Evolutionary conservation across 1,140 invertebrate species (phyloP).

Genomic region (Heterodera schachtii): DNA sequence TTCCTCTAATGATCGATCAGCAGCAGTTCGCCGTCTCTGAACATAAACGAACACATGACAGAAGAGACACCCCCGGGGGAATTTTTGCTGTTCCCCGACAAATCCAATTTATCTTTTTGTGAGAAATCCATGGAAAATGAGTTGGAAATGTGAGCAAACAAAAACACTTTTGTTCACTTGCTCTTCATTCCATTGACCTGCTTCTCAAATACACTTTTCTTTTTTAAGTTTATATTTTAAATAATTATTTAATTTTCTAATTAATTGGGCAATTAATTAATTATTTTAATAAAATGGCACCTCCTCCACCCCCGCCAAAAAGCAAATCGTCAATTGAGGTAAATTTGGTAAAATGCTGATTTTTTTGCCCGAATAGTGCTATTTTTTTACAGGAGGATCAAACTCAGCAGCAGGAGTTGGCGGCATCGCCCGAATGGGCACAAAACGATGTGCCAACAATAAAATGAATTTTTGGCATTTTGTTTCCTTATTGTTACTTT

Average conservation of each 20-base stretch:
- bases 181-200: no score
- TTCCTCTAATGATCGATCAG: background rate
- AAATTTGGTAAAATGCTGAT: background rate
- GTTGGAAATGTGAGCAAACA: no score
- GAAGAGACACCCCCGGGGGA: no score
- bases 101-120: background rate
- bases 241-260: background rate
- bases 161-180: no score
- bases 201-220: background rate
- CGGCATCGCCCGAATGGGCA: no score
- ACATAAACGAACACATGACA: background rate
- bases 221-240: background rate
- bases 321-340: background rate
- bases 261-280: background rate
- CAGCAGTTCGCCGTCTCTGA: no score
- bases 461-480: no score
- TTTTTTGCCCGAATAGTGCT: no score
- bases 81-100: background rate
- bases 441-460: no score
- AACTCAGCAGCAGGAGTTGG: no score
- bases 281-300: background rate
- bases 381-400: no score
- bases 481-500: no score
- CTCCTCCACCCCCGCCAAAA: background rate
- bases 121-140: background rate